Evolutionary conservation across 1,140 invertebrate species (phyloP), one percentile per base, ranked within the genome.

Genomic region (Magallana gigas): DNA sequence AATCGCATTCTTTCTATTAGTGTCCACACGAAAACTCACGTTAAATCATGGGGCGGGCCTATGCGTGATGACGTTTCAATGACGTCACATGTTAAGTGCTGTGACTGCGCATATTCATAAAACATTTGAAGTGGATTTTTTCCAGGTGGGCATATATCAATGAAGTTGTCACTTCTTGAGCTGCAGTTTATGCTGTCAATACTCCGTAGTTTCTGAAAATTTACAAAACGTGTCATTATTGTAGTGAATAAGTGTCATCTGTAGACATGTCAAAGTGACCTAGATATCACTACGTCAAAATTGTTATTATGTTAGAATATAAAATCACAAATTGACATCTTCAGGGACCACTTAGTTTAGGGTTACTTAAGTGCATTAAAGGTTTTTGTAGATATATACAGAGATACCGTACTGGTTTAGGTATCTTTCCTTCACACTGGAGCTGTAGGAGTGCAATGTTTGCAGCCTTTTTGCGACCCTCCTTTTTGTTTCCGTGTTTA

Each of bases 401-500:
- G 36, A 48, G 36, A 48, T 48, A 2, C 23, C 18, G 1, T n/a
- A 83, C 48, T 14, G 48, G 56, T 83, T 83, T 83, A 12, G n/a
- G 83, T 87, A 91, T 16, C 82, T 62, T 18, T 91, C 93, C 84
- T 93, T 91, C 11, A 92, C 91, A 6, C 71, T 90, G 90, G 57
- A 94, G 87, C 60, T 86, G 85, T 14, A 92, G 82, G 11, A 94
- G 87, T 60, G 92, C 93, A 14, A 91, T 48, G 57, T 92, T 91
- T 48, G 94, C 94, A 48, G 94, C 94, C 59, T 91, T 88, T 16
- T 90, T 92, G 56, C 90, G 91, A 6, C 93, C 93, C 87, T 94
- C 93, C 87, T 94, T 94, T 89, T 94, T 94, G 57, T 91, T 94
- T 64, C 91, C 88, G 58, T 91, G 91, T 85, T 86, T 89, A 4